Evolutionary conservation across 2,113 vertebrate species (phyloP), one percentile per base, ranked within the genome.

Genomic region (Helogale parvula): DNA sequence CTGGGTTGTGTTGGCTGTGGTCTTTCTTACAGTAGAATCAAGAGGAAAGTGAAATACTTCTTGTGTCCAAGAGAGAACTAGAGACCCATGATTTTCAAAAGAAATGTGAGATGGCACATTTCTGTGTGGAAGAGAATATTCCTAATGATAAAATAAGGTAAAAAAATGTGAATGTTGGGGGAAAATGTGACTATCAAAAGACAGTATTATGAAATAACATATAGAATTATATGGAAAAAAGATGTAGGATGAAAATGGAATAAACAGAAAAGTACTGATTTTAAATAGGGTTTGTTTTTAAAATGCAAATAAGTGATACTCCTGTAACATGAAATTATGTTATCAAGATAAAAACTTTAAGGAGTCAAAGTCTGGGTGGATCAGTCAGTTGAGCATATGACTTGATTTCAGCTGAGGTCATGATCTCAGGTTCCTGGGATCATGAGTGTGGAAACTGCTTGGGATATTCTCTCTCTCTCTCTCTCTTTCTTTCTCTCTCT

Each of bases 41-140:
- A 82, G 50, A 97, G 16, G 57, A 88, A 95, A 82, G 68, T 90
- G 47, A 79, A 90, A 87, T 90, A 93, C n/a, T 82, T 81, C 57
- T 52, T 69, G 10, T 82, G 23, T 90, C 14, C 31, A 72, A 80
- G n/a, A 93, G 25, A 63, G 33, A 79, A 80, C 50, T 60, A 80
- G n/a, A 94, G 25, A 82, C 21, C 60, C 29, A 72, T 4, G 16
- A 79, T 68, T 91, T 87, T 91, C 66, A 88, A 88, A 86, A 88
- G 38, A 83, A 90, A 72, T 45, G 60, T 21, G 41, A 81, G 23
- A 68, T 71, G 10, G 19, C 25, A 50, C 50, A 38, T 86, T 80
- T 80, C 7, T 92, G 66, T 81, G 47, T 81, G 65, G 54, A 72
- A 95, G 14, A 95, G 77, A 79, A 25, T 77, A 79, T n/a, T 74